Evolutionary conservation across 1,140 invertebrate species (phyloP).

Genomic region (Lasioglossum baleicum): DNA sequence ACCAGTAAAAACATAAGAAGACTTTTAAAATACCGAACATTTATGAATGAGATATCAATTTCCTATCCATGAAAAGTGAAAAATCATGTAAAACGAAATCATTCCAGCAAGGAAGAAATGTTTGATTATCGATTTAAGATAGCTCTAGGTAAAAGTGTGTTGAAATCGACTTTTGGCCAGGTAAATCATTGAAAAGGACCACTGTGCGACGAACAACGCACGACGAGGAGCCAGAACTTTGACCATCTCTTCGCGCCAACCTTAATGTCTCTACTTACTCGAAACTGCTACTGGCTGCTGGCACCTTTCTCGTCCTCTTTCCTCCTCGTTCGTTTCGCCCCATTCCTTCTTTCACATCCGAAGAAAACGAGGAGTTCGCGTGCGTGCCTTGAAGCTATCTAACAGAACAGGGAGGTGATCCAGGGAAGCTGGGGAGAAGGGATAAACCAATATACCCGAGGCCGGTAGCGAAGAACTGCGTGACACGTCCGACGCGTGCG

Average conservation of each 20-base stretch:
- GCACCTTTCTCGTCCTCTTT: slow-evolving; percentile 45
- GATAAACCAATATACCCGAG: slow-evolving; percentile 53
- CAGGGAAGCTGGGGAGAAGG: slow-evolving; percentile 50
- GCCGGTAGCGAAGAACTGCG: slow-evolving; percentile 45
- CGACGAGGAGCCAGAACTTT: background rate
- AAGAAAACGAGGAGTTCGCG: slow-evolving; percentile 62
- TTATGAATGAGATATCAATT: too few species aligned
- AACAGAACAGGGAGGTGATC: slow-evolving; percentile 52
- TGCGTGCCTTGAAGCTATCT: slow-evolving; percentile 63
- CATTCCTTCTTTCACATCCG: slow-evolving; percentile 47
- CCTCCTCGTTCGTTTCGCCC: background rate
- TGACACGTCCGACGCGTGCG: slow-evolving; percentile 61
- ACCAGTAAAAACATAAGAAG: too few species aligned
- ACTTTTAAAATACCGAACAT: too few species aligned
- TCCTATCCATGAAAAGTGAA: too few species aligned
- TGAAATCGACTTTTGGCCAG: too few species aligned
- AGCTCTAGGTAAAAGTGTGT: too few species aligned
- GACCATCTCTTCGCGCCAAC: slow-evolving; percentile 50
- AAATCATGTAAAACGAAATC: too few species aligned
- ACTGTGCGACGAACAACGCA: too few species aligned
- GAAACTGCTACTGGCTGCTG: slow-evolving; percentile 48
- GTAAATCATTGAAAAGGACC: too few species aligned
- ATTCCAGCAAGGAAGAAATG: too few species aligned
- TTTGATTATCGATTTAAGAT: too few species aligned
- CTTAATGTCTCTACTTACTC: slow-evolving; percentile 51